Base-by-base conservation (phyloP, 1,140 invertebrate genomes). In the Copidosoma floridanum region DNA sequence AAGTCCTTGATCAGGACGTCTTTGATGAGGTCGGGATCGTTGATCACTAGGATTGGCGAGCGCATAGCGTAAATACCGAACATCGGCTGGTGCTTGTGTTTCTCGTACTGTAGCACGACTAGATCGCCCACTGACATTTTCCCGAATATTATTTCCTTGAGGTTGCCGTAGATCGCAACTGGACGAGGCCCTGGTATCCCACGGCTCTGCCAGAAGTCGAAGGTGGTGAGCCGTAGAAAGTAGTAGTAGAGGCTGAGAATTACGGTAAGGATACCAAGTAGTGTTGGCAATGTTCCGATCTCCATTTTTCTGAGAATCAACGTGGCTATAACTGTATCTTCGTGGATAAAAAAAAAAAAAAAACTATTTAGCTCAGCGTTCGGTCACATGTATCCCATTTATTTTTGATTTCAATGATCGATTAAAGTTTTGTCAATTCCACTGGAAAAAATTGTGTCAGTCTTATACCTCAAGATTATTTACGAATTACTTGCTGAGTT, bases 1-100 rank as follows among this genome's bases (percentile, higher is more conserved):
- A 81, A 81, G 54, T 80, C 70, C 58, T 74, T 77, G 1, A 79
- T 70, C 14, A 79, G 46, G 12, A 81, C 48, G 1, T 66, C 64
- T 37, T 70, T 68, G 8, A 72, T 60, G 3, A 72, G 48, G n/a
- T 69, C 66, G 0, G 61, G 51, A 57, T 73, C 66, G 24, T 61
- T 66, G 2, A 71, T 6, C 8, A 73, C 14, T 1, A 71, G 16
- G 16, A 67, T 57, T n/a, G 71, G 71, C 0, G 64, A 40, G 5
- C 14, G 57, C 20, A 61, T 54, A 0, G 26, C 43, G 26, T 67
- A 71, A 12, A 71, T 23, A 3, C 73, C 74, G 2, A 73, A 61
- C 54, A 70, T 54, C 1, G 66, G 66, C 35, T 73, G 59, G 32
- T 68, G 43, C 0, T 54, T 37, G 26, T 67, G 71, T 14, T 65